Percentiles rank a stretch among this genome's conserved stretches.
Conservation (phyloP, 1,140 invertebrate genomes). For the Sitobion miscanthi region DNA sequence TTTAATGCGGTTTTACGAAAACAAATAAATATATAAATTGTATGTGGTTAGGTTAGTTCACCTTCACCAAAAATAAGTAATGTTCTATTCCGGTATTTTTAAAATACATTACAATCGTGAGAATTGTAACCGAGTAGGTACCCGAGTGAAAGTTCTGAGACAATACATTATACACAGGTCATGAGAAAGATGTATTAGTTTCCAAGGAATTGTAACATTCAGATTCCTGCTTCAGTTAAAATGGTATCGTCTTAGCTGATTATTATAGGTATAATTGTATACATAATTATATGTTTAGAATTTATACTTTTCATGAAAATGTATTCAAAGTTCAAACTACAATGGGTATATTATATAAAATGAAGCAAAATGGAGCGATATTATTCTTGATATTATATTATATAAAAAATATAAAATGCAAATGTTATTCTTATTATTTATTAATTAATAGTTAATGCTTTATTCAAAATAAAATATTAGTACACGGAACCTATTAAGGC, state of each 20-base stretch:
- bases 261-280: background rate
- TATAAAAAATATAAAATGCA: background rate
- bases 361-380: background rate
- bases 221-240: background rate
- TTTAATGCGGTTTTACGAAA: background rate
- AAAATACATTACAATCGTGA: background rate
- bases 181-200: slow-evolving; percentile 35
- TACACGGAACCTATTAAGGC: background rate
- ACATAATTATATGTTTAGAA: background rate
- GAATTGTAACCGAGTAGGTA: background rate
- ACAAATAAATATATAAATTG: background rate
- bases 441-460: background rate
- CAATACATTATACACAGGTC: slow-evolving; percentile 33
- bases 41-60: background rate
- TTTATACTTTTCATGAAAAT: background rate
- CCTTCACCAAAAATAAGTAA: background rate
- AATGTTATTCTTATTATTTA: background rate
- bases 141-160: slow-evolving; percentile 45
- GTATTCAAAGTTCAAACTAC: background rate
- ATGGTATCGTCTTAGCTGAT: background rate
- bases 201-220: slow-evolving; percentile 42
- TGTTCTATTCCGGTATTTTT: slow-evolving; percentile 5
- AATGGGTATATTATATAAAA: background rate
- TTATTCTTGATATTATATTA: background rate
- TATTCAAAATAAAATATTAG: background rate